Evolutionary conservation across 1,140 invertebrate genomes (phyloP), one percentile per base, ranked within the genome.

Genomic region (Propsilocerus akamusi): DNA sequence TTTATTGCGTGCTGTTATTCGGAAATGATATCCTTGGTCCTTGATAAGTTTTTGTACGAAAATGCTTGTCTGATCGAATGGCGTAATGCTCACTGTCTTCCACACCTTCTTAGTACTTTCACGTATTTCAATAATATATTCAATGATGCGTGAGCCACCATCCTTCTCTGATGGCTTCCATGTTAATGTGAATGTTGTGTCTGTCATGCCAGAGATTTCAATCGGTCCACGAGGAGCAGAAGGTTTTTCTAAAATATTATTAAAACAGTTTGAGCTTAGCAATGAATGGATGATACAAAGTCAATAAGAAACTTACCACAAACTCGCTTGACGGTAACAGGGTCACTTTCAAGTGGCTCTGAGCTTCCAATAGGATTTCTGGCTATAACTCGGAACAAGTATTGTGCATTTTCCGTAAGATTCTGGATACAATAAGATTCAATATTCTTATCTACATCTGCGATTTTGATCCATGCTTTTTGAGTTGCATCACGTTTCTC

Each of bases 111-210:
- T 81, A 49, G 71, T 75, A 30, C 75, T 69, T 67, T 88, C 84
- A 57, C 77, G 74, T 47, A 79, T 82, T 66, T 95, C 88, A 7
- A 96, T 72, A 26, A 81, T 78, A 57, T 96, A 96, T 59, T 91
- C 86, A 10, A 80, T 71, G 49, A 96, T 85, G 22, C 81, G 77
- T 17, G 81, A 80, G 8, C 89, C 89, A 47, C 91, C 90, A 65
- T 95, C 86, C 28, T 70, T 74, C 60, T 85, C 80, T 0, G 89
- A 82, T 49, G 81, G 73, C 56, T 81, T 70, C 89, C 88, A 93
- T 48, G 81, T 79, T 14, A 98, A 72, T 7, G 82, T 88, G 49
- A 92, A 84, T 6, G 81, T 87, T 8, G 76, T 81, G 47, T 78
- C 77, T 4, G 77, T 78, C 74, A 90, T 82, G 57, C 86, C 81